A percentile compares a stretch with the other conserved stretches of the same genome.
Evolutionary conservation across 2,797 vertebrate species (phyloP).

Genomic region (Falco novaeseelandiae): DNA sequence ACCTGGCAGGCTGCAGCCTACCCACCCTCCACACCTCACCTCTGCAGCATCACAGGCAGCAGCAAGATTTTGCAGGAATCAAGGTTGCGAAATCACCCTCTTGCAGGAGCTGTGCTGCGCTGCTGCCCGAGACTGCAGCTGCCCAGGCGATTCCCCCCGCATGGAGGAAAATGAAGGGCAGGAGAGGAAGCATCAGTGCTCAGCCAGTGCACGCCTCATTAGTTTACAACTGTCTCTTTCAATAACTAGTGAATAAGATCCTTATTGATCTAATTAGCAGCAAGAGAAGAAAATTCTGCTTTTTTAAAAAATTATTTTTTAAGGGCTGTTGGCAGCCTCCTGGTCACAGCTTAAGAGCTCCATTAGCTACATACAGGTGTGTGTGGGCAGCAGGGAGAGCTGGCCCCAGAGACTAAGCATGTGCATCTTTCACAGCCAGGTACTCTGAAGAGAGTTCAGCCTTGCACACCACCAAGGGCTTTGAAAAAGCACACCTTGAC

Average conservation of each 20-base stretch:
- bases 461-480: background rate
- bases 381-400: accelerated
- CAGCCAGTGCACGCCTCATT: background rate
- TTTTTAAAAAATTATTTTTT: background rate
- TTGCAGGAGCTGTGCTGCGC: background rate
- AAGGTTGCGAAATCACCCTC: background rate
- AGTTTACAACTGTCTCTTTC: background rate
- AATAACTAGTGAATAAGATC: background rate
- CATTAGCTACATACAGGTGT: accelerated
- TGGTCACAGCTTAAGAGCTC: background rate
- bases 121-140: background rate
- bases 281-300: background rate
- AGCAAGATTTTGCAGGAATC: background rate
- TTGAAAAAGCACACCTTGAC: accelerated
- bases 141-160: background rate
- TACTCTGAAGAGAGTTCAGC: background rate
- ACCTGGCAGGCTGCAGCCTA: background rate
- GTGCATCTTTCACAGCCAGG: accelerated
- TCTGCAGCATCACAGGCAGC: background rate
- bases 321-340: background rate
- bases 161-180: background rate
- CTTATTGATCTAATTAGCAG: conserved; percentile 18
- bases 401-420: background rate
- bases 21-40: background rate
- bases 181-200: background rate